These are phyloP conservation scores for Psephotus haematonotus DNA, from an alignment of 2,113 vertebrate genomes.

Conservation along the genomic window DNA sequence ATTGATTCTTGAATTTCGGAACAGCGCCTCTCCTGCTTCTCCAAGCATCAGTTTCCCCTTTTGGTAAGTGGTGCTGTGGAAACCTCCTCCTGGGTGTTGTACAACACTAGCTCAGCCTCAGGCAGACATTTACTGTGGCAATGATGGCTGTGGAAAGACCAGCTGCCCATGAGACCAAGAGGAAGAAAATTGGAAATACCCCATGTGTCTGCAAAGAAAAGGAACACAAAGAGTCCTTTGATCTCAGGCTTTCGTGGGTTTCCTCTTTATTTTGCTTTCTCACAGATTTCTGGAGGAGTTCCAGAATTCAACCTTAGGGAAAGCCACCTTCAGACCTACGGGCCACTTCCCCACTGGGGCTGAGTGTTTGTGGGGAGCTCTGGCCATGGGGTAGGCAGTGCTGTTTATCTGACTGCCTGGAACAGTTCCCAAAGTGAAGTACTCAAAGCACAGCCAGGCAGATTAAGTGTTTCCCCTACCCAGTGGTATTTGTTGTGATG, in stretches of 20 bases:
- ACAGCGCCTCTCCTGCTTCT: neutral
- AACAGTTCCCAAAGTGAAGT: slow-evolving; percentile 28
- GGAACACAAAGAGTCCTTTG: neutral
- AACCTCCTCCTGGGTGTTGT: neutral
- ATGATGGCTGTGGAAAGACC: neutral
- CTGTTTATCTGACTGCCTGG: slow-evolving; percentile 9
- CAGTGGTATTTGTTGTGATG: slow-evolving; percentile 52
- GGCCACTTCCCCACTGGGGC: neutral
- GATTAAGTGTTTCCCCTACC: slow-evolving; percentile 41
- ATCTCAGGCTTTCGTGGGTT: slow-evolving; percentile 27
- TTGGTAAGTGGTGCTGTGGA: neutral
- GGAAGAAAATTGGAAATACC: slow-evolving; percentile 12
- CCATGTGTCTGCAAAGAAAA: neutral
- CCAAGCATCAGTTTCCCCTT: neutral
- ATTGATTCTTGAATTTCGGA: neutral
- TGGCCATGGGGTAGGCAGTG: neutral
- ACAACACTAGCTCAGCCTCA: neutral
- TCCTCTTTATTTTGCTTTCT: slow-evolving; percentile 20
- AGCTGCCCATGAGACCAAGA: neutral
- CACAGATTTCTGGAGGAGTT: neutral
- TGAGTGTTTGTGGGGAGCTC: neutral
- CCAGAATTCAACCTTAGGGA: neutral
- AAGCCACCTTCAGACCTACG: neutral
- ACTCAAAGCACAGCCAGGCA: neutral
- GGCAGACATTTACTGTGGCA: neutral